Evolutionary conservation across 2,113 vertebrate genomes (phyloP).

Genomic region (Syngnathus scovelli): DNA sequence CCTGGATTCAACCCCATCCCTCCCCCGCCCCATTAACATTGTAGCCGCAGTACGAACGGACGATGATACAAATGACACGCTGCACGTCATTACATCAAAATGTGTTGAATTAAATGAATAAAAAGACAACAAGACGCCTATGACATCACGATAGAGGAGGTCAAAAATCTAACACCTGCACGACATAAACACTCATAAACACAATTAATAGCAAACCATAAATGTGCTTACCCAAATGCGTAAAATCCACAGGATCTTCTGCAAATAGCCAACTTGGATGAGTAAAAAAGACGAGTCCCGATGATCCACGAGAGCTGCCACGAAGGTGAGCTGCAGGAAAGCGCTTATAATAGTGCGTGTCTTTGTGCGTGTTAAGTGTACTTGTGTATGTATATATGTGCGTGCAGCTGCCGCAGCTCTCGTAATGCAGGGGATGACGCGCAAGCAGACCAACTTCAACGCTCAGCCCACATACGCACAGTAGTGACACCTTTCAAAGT

Average conservation of each 20-base stretch:
- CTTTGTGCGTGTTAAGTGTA: conserved; percentile 37
- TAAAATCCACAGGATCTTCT: neutral
- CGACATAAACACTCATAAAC: too few relatives aligned
- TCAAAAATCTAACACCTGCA: neutral
- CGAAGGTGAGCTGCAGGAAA: conserved; percentile 43
- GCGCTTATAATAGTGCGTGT: conserved; percentile 3
- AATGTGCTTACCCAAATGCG: neutral
- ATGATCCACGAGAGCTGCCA: conserved; percentile 37
- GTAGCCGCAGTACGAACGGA: neutral
- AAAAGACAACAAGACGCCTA: neutral
- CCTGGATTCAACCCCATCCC: neutral
- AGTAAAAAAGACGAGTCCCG: conserved; percentile 6
- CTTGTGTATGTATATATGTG: conserved; percentile 12
- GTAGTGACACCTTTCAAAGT: conserved; percentile 40
- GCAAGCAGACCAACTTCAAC: conserved; percentile 42
- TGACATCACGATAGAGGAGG: neutral
- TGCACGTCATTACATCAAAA: neutral
- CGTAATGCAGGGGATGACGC: conserved; percentile 59
- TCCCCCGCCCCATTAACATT: neutral
- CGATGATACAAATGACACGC: neutral
- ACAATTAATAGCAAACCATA: neutral
- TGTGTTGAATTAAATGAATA: neutral
- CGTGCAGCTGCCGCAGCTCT: conserved; percentile 59
- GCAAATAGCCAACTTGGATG: neutral
- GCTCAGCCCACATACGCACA: conserved; percentile 2